These are phyloP conservation scores for Liopterus haemorrhoidalis DNA, from an alignment of 2,888 invertebrate genomes.

Conservation along the genomic window DNA sequence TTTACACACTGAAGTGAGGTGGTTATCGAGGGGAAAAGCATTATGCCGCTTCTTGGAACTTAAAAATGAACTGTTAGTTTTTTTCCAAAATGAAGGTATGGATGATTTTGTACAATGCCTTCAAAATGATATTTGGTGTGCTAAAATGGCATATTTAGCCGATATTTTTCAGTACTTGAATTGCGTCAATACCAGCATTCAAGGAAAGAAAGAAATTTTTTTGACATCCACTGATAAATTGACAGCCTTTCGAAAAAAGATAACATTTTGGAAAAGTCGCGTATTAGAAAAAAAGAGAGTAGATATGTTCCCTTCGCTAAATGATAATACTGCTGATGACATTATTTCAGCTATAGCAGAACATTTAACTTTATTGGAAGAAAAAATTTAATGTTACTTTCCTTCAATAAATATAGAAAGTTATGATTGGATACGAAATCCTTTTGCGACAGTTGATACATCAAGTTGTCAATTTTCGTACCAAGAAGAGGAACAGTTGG, in stretches of 20 bases:
- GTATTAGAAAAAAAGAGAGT: too few relatives aligned
- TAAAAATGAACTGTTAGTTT: constrained; percentile 25
- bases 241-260: constrained; percentile 22
- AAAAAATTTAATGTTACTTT: too few relatives aligned
- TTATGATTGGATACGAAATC: constrained; percentile 7
- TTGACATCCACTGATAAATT: constrained; percentile 23
- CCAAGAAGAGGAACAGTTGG: constrained; percentile 22
- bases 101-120: constrained; percentile 22
- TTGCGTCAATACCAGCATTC: constrained; percentile 19
- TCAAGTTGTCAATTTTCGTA: neutral
- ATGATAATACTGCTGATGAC: too few relatives aligned
- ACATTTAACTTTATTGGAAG: too few relatives aligned
- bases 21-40: constrained; percentile 28
- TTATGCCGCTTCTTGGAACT: constrained; percentile 27
- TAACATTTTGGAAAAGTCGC: constrained; percentile 23
- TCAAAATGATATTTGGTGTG: constrained; percentile 7
- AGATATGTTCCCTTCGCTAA: too few relatives aligned
- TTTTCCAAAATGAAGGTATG: constrained; percentile 20
- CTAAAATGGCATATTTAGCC: constrained; percentile 16
- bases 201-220: constrained; percentile 19
- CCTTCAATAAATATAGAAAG: too few relatives aligned
- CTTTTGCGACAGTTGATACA: constrained; percentile 6
- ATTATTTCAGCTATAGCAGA: too few relatives aligned
- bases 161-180: constrained; percentile 20
- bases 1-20: constrained; percentile 29